A percentile compares a stretch with the other conserved stretches of the same genome.
These are phyloP conservation scores for Hoplodrina ambigua DNA, from an alignment of 2,888 invertebrate species.

Conservation along the genomic window DNA sequence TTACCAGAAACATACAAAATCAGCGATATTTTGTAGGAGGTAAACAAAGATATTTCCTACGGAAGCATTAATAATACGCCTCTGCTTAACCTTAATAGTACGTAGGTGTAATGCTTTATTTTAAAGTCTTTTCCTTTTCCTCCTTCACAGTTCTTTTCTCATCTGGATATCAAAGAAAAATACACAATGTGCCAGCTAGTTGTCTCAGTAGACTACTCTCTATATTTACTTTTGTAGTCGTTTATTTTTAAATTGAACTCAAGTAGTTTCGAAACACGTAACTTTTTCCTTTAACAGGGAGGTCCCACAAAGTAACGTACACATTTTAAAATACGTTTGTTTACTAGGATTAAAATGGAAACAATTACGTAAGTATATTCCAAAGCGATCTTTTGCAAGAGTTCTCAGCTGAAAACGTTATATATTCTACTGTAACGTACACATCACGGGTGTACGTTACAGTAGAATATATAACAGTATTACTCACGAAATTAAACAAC, in stretches of 20 bases:
- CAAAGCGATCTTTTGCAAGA: background rate
- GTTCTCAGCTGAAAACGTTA: background rate
- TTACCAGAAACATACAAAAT: too few species aligned
- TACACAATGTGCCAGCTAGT: conserved; percentile 21
- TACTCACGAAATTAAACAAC: too few species aligned
- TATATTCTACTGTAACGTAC: too few species aligned
- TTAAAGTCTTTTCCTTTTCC: conserved; percentile 9
- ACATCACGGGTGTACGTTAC: too few species aligned
- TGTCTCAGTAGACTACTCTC: conserved; percentile 7
- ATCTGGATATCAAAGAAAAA: conserved; percentile 33
- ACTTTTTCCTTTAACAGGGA: conserved; percentile 2
- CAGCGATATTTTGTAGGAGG: too few species aligned
- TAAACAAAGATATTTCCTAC: background rate
- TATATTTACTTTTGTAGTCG: conserved; percentile 14
- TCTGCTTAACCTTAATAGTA: background rate
- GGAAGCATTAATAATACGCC: background rate
- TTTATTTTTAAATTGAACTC: conserved; percentile 31
- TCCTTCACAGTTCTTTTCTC: background rate
- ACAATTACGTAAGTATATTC: background rate
- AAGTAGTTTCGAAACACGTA: background rate
- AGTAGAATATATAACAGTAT: too few species aligned
- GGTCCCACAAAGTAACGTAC: background rate
- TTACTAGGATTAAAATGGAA: background rate
- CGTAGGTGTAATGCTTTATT: conserved; percentile 14
- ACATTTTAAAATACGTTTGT: background rate